Percentiles rank a stretch among this genome's conserved stretches.
phyloP scores from a whole-genome alignment of 2,888 invertebrate species.

The Phrixothrix hirtus region DNA sequence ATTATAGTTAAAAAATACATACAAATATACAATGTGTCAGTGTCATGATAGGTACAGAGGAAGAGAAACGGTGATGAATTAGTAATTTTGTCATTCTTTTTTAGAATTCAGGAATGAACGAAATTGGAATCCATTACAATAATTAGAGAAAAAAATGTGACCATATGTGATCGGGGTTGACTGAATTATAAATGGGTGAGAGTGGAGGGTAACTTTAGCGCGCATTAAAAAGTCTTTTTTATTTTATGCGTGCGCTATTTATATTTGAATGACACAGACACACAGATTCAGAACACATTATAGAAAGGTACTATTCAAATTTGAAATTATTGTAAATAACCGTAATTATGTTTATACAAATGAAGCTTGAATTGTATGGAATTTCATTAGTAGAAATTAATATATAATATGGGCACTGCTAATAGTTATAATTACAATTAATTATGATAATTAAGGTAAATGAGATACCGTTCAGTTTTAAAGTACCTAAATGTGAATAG shows the following conservation, averaged over 20 bases:
- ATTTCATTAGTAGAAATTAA: too few relatives aligned
- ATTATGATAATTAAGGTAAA: too few relatives aligned
- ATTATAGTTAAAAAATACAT: constrained; percentile 11
- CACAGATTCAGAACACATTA: constrained; percentile 9
- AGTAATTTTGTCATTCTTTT: constrained; percentile 49
- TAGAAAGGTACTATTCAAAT: constrained; percentile 1
- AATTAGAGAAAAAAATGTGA: constrained; percentile 50
- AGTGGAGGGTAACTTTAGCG: constrained; percentile 46
- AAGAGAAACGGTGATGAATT: constrained; percentile 36
- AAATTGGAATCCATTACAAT: constrained; percentile 53
- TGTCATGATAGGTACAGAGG: constrained; percentile 12
- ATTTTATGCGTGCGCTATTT: constrained; percentile 30
- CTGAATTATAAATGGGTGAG: constrained; percentile 50
- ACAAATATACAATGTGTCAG: constrained; percentile 13
- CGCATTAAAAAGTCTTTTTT: constrained; percentile 43
- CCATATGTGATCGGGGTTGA: constrained; percentile 52
- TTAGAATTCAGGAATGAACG: constrained; percentile 48
- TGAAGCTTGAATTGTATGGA: too few relatives aligned
- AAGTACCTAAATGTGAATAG: too few relatives aligned
- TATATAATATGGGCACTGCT: too few relatives aligned
- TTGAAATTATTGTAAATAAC: constrained; percentile 4
- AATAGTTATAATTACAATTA: too few relatives aligned
- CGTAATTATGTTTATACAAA: not conserved
- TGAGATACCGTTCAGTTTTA: too few relatives aligned
- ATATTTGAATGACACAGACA: constrained; percentile 25